Percentiles rank a stretch among this genome's conserved stretches.
Evolutionary conservation across 2,113 vertebrate genomes (phyloP).

Genomic region (Clarias macrocephalus): DNA sequence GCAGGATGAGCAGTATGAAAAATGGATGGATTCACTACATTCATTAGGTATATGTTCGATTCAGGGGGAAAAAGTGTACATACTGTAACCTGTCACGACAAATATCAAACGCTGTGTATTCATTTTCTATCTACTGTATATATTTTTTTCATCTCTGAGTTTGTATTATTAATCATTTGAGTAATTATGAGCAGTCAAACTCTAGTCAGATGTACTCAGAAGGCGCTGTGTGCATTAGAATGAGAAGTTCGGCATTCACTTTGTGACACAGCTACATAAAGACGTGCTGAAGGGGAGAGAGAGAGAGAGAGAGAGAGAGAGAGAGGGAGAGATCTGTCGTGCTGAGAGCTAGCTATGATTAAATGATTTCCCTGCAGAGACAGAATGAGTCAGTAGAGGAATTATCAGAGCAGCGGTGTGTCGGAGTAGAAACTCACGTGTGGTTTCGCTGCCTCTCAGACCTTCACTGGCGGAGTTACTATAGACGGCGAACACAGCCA

Average conservation of each 20-base stretch:
- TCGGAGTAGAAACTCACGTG: slow-evolving; percentile 71
- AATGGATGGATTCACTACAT: not conserved
- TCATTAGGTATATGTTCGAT: not conserved
- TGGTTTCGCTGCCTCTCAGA: slow-evolving; percentile 87
- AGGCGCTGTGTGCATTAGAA: not conserved
- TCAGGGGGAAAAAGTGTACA: not conserved
- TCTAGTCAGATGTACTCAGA: not conserved
- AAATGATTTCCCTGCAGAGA: not conserved
- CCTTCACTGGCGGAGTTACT: slow-evolving; percentile 85
- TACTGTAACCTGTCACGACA: not conserved
- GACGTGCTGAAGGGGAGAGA: not conserved
- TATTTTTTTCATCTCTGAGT: not conserved
- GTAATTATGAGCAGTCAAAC: no score
- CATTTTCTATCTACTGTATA: not conserved
- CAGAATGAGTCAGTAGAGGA: not conserved
- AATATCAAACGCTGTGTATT: not conserved
- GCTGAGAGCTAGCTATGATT: not conserved
- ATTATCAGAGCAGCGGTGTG: not conserved
- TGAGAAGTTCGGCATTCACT: not conserved
- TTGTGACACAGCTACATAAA: not conserved
- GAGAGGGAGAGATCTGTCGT: not conserved
- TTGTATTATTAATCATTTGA: not conserved
- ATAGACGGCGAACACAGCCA: slow-evolving; percentile 92
- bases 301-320: no score
- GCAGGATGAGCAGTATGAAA: no score